phyloP scores from a whole-genome alignment of 2,888 invertebrate species.

The Drosophila hamatofila region DNA sequence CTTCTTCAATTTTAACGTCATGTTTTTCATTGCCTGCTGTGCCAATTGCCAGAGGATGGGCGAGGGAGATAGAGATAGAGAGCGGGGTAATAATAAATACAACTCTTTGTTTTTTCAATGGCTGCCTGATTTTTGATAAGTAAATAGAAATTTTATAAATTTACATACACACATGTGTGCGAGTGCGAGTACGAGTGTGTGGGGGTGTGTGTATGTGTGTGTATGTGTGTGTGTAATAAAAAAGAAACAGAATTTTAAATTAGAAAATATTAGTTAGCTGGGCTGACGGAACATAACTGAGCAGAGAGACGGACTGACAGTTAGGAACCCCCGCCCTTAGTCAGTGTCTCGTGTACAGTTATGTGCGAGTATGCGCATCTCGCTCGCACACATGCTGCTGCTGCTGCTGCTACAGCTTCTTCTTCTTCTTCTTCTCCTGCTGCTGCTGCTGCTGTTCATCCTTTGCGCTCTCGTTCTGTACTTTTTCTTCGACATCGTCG shows the following conservation, averaged over 20 bases:
- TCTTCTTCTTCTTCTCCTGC: neutral
- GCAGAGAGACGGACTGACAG: slow-evolving; percentile 10
- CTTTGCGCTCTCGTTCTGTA: slow-evolving; percentile 14
- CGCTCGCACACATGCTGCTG: slow-evolving; percentile 21
- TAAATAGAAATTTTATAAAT: slow-evolving; percentile 80
- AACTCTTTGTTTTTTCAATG: slow-evolving; percentile 74
- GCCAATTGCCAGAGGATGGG: slow-evolving; percentile 11
- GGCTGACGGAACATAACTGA: slow-evolving; percentile 49
- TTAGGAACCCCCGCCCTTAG: slow-evolving; percentile 1
- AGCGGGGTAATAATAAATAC: slow-evolving; percentile 65
- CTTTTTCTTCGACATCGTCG: slow-evolving; percentile 50
- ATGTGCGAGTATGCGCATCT: slow-evolving; percentile 47
- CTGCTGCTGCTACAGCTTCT: neutral
- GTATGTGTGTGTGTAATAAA: slow-evolving; percentile 58
- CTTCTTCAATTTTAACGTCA: slow-evolving; percentile 47
- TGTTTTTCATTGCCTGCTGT: slow-evolving; percentile 56
- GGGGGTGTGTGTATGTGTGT: slow-evolving; percentile 5
- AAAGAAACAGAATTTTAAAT: slow-evolving; percentile 81
- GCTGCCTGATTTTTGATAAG: slow-evolving; percentile 78
- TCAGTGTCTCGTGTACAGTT: slow-evolving; percentile 50
- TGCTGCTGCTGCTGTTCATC: neutral
- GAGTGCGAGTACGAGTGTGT: slow-evolving; percentile 1
- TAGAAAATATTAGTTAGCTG: slow-evolving; percentile 79
- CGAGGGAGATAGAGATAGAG: neutral
- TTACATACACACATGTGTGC: slow-evolving; percentile 53